A percentile compares a stretch with the other conserved stretches of the same genome.
Conservation (phyloP, 2,888 invertebrate genomes). For the Octodonta nipae region DNA sequence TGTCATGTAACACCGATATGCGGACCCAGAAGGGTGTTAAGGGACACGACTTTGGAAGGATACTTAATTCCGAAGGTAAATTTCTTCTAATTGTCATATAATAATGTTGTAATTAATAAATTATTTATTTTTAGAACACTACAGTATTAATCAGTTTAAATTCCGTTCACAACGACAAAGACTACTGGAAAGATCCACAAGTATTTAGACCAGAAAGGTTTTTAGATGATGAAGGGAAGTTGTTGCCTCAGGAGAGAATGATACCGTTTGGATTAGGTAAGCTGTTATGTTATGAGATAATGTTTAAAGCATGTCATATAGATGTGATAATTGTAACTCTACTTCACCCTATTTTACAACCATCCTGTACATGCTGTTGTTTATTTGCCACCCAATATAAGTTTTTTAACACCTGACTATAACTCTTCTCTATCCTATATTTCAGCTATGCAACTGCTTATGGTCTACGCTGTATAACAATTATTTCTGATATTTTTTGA, state of each 20-base stretch:
- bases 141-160: constrained; percentile 29
- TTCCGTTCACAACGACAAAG: constrained; percentile 43
- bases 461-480: too few relatives aligned
- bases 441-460: too few relatives aligned
- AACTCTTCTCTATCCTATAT: too few relatives aligned
- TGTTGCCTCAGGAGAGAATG: constrained; percentile 25
- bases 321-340: too few relatives aligned
- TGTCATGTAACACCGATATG: constrained; percentile 36
- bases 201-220: constrained; percentile 53
- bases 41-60: constrained; percentile 40
- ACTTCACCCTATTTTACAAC: too few relatives aligned
- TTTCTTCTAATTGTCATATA: background rate
- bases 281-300: too few relatives aligned
- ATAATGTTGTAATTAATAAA: constrained; percentile 2
- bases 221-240: constrained; percentile 32
- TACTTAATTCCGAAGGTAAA: constrained; percentile 37
- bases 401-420: too few relatives aligned
- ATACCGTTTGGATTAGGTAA: constrained; percentile 35
- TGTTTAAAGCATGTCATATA: too few relatives aligned
- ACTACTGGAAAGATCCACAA: constrained; percentile 48
- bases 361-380: too few relatives aligned
- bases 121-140: constrained; percentile 22
- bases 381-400: too few relatives aligned
- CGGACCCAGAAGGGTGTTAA: constrained; percentile 40
- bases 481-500: too few relatives aligned